Evolutionary conservation across 2,888 invertebrate species (phyloP).

Genomic region (Tachina grossa): DNA sequence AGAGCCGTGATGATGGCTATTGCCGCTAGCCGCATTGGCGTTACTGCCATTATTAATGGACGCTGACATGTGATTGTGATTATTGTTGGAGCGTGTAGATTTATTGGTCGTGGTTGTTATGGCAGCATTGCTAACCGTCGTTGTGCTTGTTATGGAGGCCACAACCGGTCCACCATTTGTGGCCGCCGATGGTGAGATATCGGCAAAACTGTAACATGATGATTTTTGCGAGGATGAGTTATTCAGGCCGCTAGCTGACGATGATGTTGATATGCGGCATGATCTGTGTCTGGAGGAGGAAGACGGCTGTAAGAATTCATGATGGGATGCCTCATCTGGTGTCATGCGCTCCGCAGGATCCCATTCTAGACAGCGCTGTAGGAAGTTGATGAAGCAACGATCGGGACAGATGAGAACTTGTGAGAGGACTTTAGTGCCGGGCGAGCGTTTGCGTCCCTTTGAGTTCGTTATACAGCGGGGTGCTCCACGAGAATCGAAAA

Average conservation of each 20-base stretch:
- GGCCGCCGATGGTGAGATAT: slow-evolving; percentile 77
- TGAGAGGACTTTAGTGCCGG: slow-evolving; percentile 91
- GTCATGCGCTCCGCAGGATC: slow-evolving; percentile 95
- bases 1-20: slow-evolving; percentile 58
- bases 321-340: slow-evolving; percentile 94
- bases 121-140: slow-evolving; percentile 80
- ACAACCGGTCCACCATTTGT: slow-evolving; percentile 71
- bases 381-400: slow-evolving; percentile 94
- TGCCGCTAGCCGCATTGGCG: slow-evolving; percentile 29
- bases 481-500: slow-evolving; percentile 94
- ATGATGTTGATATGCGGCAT: slow-evolving; percentile 80
- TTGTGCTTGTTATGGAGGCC: slow-evolving; percentile 74
- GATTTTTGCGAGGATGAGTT: slow-evolving; percentile 80
- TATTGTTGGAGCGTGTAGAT: slow-evolving; percentile 73
- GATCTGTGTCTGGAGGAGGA: slow-evolving; percentile 82
- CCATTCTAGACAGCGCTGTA: slow-evolving; percentile 96
- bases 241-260: slow-evolving; percentile 80
- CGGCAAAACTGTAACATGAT: slow-evolving; percentile 80
- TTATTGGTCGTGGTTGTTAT: slow-evolving; percentile 77
- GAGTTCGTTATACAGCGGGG: slow-evolving; percentile 96
- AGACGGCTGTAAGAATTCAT: slow-evolving; percentile 91
- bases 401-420: slow-evolving; percentile 93
- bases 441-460: slow-evolving; percentile 95
- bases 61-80: slow-evolving; percentile 61
- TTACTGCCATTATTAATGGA: slow-evolving; percentile 60